Evolutionary conservation across 1,140 invertebrate genomes (phyloP).

Genomic region (Trichoplusia ni): DNA sequence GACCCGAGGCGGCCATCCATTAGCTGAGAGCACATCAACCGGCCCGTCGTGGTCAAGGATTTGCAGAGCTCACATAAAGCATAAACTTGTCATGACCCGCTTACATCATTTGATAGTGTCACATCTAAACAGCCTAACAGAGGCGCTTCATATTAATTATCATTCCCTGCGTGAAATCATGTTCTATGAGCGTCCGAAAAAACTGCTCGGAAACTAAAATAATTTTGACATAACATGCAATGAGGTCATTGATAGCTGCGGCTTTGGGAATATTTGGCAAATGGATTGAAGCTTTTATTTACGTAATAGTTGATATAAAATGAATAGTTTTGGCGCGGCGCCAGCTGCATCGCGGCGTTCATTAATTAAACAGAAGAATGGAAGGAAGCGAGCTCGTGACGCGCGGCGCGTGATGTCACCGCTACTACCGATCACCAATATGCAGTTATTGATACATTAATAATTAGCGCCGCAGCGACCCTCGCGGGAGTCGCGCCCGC

Average conservation of each 20-base stretch:
- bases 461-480: not conserved
- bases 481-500: no score
- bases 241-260: not conserved
- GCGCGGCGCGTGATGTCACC: not conserved
- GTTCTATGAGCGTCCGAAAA: no score
- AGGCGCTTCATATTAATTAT: no score
- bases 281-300: not conserved
- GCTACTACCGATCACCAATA: no score
- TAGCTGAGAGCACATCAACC: no score
- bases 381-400: not conserved
- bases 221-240: not conserved
- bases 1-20: no score
- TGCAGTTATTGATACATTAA: not conserved
- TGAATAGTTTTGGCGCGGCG: not conserved
- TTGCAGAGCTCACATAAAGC: no score
- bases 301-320: conserved; percentile 1
- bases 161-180: not conserved
- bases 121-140: no score
- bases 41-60: no score
- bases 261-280: not conserved
- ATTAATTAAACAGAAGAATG: conserved; percentile 6
- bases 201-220: no score
- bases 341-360: conserved; percentile 8
- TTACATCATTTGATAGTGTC: no score
- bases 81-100: no score